Evolutionary conservation across 2,113 vertebrate species (phyloP), one percentile per base, ranked within the genome.

Genomic region (Odontophorus gujanensis): DNA sequence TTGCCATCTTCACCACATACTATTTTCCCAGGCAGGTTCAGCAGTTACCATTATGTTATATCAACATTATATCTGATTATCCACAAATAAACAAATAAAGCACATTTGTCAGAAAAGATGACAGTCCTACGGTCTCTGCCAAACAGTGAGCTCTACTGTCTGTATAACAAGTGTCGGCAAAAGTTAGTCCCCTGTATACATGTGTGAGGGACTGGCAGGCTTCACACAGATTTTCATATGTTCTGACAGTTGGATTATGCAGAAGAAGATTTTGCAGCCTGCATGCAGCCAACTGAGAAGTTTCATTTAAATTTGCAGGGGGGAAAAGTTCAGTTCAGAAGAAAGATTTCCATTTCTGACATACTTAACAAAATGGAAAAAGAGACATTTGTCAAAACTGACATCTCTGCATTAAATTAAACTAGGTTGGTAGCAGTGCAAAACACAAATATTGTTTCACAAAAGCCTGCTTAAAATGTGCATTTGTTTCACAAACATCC

Each of bases 291-390:
- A 90, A 9, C 65, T 61, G 80, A 88, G 83, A 78, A 67, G 24
- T 81, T 78, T 78, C 40, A 21, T 84, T 86, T 92, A 13, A 81
- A 89, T 95, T 75, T 26, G 15, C 28, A 81, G 34, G n/a, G 40
- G n/a, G 16, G 63, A 59, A 79, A 78, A 28, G 20, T 61, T 78
- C 10, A 57, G 11, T 48, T 63, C 24, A 45, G 61, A 90, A n/a
- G 17, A 73, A 81, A 79, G 32, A 68, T 74, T 96, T 78, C 43
- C 61, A 24, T 47, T 90, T 94, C 65, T 4, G 8, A 68, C 62
- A 72, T 74, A 32, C 17, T 84, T 92, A 84, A 81, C 74, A 75
- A 53, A 84, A 75, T 11, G 59, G 62, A 62, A 92, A 89, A 87
- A 85, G 4, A 6, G 57, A 4, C 13, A 6, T 62, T 77, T 86